These are phyloP conservation scores for Drosophila eohydei DNA, from an alignment of 2,888 invertebrate species.

Conservation along the genomic window DNA sequence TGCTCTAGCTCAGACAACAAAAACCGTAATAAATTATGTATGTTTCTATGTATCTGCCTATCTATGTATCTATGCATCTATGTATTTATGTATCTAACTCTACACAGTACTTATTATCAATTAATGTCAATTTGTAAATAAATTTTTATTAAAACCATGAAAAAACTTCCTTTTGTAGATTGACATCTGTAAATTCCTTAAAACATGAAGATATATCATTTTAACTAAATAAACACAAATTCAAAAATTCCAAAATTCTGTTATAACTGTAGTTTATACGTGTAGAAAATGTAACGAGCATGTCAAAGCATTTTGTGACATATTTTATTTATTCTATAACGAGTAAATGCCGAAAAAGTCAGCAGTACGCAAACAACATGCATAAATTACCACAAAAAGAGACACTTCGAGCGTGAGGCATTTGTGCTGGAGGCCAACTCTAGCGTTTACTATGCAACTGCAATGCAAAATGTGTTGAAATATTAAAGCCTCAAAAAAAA, in stretches of 20 bases:
- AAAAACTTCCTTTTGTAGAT: not conserved
- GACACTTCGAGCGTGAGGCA: conserved; percentile 47
- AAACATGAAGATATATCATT: not conserved
- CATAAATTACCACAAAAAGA: conserved; percentile 73
- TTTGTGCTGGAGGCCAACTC: conserved; percentile 14
- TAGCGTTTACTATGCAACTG: conserved; percentile 27
- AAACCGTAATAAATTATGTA: not conserved
- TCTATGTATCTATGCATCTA: not conserved
- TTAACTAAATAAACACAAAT: not conserved
- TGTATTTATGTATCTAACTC: not conserved
- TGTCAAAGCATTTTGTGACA: conserved; percentile 74
- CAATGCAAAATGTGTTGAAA: conserved; percentile 75
- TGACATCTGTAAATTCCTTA: conserved; percentile 3
- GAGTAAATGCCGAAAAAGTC: conserved; percentile 74
- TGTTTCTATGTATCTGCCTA: not conserved
- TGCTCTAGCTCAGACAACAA: not conserved
- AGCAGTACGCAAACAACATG: conserved; percentile 74
- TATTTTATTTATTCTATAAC: conserved; percentile 72
- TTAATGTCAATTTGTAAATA: too few relatives aligned
- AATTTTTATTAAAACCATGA: too few relatives aligned
- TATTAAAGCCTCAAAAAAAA: conserved; percentile 60
- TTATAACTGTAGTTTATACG: conserved; percentile 1
- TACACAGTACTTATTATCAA: too few relatives aligned
- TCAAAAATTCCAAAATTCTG: conserved; percentile 8
- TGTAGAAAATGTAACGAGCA: conserved; percentile 60